phyloP scores from a whole-genome alignment of 2,113 vertebrate genomes.

The Bubalus kerabau region DNA sequence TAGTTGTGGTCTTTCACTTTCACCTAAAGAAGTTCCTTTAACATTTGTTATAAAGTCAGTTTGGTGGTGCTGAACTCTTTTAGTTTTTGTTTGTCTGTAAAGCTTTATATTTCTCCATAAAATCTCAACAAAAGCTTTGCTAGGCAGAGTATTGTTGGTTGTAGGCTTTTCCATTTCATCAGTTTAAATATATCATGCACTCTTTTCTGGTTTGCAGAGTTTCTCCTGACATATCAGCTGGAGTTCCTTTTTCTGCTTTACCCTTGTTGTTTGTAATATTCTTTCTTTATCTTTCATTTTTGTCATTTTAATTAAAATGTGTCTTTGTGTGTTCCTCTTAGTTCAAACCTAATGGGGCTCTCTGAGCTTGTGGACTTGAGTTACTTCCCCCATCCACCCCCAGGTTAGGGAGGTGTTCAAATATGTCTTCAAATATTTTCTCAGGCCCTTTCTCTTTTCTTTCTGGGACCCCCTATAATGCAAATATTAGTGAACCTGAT shows the following conservation, averaged over 20 bases:
- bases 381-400: not conserved
- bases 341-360: not conserved
- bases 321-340: not conserved
- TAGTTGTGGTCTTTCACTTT: too few relatives aligned
- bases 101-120: too few relatives aligned
- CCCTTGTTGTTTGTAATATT: not conserved
- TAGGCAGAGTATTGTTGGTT: too few relatives aligned
- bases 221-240: too few relatives aligned
- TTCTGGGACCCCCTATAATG: not conserved
- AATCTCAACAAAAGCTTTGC: too few relatives aligned
- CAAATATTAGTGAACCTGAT: not conserved
- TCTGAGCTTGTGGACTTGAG: not conserved
- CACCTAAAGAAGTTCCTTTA: too few relatives aligned
- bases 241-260: not conserved
- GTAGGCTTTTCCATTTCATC: too few relatives aligned
- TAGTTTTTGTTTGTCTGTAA: too few relatives aligned
- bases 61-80: too few relatives aligned
- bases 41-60: too few relatives aligned
- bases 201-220: too few relatives aligned
- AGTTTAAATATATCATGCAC: too few relatives aligned
- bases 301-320: not conserved
- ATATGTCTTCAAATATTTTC: not conserved
- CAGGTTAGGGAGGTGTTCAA: not conserved
- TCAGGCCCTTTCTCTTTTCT: not conserved
- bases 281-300: not conserved